Evolutionary conservation across 2,797 vertebrate species (phyloP).

Genomic region (Myripristis jacobus): DNA sequence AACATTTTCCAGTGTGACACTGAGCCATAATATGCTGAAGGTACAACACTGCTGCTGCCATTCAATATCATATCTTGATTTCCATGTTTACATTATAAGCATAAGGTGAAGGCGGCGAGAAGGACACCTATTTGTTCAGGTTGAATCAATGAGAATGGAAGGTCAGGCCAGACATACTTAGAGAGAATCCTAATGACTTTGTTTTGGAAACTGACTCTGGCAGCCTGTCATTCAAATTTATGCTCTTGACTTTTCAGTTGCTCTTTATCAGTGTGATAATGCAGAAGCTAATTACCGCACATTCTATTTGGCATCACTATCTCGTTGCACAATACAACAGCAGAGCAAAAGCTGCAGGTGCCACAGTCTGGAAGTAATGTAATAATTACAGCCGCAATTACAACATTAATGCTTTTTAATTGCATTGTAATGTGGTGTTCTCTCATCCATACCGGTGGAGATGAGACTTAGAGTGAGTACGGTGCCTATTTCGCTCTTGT

Average conservation of each 20-base stretch:
- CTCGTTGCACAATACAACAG: constrained; percentile 24
- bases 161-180: constrained; percentile 61
- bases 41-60: constrained; percentile 41
- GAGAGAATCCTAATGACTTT: constrained; percentile 51
- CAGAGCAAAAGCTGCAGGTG: constrained; percentile 39
- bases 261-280: constrained; percentile 49
- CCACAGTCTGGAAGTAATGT: constrained; percentile 35
- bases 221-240: constrained; percentile 52
- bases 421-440: constrained; percentile 36
- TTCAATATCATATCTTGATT: constrained; percentile 53
- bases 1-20: constrained; percentile 64
- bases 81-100: constrained; percentile 31
- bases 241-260: constrained; percentile 62
- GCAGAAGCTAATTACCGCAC: constrained; percentile 42
- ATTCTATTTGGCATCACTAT: constrained; percentile 17
- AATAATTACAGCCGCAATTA: constrained; percentile 57
- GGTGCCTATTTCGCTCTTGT: constrained; percentile 6
- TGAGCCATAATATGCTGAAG: constrained; percentile 50
- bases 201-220: constrained; percentile 31
- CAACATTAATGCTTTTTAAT: constrained; percentile 51
- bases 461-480: constrained; percentile 14
- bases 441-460: constrained; percentile 11
- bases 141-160: constrained; percentile 53
- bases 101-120: constrained; percentile 17
- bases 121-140: constrained; percentile 40